These are phyloP conservation scores for Loxodonta africana DNA, from an alignment of 2,113 vertebrate genomes.

Conservation along the genomic window DNA sequence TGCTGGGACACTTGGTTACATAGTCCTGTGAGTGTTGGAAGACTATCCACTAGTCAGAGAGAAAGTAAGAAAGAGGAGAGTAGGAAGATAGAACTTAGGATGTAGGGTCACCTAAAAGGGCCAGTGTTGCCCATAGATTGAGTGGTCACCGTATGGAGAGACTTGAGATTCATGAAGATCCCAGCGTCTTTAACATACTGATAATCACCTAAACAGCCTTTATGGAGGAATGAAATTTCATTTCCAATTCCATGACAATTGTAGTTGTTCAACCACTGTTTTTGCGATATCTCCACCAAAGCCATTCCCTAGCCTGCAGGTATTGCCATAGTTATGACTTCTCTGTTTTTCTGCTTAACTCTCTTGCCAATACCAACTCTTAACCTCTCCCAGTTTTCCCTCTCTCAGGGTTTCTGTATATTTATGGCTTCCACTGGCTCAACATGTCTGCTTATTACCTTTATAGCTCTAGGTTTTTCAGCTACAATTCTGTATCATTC, in stretches of 20 bases:
- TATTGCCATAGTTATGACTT: background rate
- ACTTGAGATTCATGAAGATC: too few relatives aligned
- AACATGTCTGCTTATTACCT: background rate
- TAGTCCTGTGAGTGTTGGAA: background rate
- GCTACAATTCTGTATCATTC: background rate
- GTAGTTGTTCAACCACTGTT: background rate
- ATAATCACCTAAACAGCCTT: background rate
- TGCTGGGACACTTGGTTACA: background rate
- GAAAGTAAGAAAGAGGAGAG: background rate
- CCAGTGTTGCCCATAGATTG: background rate
- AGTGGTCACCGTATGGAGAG: background rate
- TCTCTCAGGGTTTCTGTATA: background rate
- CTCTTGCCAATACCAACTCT: background rate
- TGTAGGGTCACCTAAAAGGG: background rate
- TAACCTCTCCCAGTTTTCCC: background rate
- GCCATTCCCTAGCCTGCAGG: too few relatives aligned
- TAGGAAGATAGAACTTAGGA: background rate
- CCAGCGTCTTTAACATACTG: background rate
- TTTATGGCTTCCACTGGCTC: background rate
- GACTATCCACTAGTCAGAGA: background rate
- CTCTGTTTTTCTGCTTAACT: background rate
- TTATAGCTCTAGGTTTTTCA: background rate
- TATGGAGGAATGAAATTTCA: background rate
- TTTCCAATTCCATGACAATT: background rate
- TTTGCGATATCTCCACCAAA: background rate